Evolutionary conservation across 2,888 invertebrate species (phyloP).

Genomic region (Bombylius major): DNA sequence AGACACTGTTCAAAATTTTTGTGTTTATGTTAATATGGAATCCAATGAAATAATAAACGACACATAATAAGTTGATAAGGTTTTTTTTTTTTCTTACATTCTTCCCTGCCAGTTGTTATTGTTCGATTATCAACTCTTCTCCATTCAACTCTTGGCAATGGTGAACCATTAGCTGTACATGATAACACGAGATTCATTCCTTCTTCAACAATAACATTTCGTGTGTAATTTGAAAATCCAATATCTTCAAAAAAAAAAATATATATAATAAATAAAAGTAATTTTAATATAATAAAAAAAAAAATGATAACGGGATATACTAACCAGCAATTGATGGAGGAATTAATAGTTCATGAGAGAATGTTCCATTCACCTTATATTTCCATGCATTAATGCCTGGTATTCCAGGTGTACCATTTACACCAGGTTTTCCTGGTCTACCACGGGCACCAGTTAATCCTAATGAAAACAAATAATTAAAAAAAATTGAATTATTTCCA

Average conservation of each 20-base stretch:
- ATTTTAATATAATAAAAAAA: neutral
- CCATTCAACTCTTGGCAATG: conserved; percentile 70
- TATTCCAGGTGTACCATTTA: conserved; percentile 60
- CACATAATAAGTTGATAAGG: neutral
- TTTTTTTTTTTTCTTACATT: conserved; percentile 38
- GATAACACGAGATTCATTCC: conserved; percentile 68
- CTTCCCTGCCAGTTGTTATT: conserved; percentile 51
- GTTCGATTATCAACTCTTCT: conserved; percentile 48
- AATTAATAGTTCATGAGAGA: conserved; percentile 53
- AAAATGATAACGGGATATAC: neutral
- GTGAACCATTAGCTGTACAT: conserved; percentile 68
- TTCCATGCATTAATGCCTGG: conserved; percentile 73
- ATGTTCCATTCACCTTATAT: conserved; percentile 45
- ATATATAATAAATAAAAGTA: neutral
- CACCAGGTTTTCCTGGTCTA: conserved; percentile 58
- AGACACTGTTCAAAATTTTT: conserved; percentile 39
- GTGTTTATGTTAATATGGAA: neutral
- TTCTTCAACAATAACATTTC: conserved; percentile 62
- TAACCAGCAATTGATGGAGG: conserved; percentile 73
- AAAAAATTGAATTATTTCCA: no score
- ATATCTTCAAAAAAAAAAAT: conserved; percentile 19
- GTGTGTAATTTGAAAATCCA: conserved; percentile 27
- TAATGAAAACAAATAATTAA: conserved; percentile 9
- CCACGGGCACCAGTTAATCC: conserved; percentile 52
- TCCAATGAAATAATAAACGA: no score